phyloP scores from a whole-genome alignment of 2,797 vertebrate genomes.

The Sebastiscus tertius region DNA sequence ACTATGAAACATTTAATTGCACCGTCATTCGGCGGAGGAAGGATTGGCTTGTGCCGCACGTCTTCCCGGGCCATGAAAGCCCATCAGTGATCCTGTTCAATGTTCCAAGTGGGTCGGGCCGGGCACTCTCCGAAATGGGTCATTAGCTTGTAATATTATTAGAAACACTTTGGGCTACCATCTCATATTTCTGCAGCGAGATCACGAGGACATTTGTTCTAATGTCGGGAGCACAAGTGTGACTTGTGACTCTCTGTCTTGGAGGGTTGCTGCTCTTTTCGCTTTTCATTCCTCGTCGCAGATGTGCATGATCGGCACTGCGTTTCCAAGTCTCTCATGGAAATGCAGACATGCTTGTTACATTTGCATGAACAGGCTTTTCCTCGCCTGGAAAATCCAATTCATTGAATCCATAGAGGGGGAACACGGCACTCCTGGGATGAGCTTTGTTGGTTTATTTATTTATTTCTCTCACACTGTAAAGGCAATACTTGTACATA shows the following conservation, averaged over 20 bases:
- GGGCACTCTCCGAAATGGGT: constrained; percentile 66
- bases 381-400: constrained; percentile 11
- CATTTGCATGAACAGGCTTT: constrained; percentile 35
- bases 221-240: constrained; percentile 52
- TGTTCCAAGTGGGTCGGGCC: constrained; percentile 58
- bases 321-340: constrained; percentile 30
- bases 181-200: constrained; percentile 66
- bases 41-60: constrained; percentile 43
- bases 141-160: constrained; percentile 79
- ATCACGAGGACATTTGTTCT: constrained; percentile 61
- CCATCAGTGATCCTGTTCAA: constrained; percentile 63
- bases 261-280: constrained; percentile 24
- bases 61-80: constrained; percentile 58
- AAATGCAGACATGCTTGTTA: constrained; percentile 22
- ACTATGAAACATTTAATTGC: constrained; percentile 76
- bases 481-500: not conserved
- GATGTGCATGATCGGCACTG: constrained; percentile 9
- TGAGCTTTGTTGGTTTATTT: not conserved
- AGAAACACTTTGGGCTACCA: constrained; percentile 72
- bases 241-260: constrained; percentile 66
- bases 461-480: not conserved
- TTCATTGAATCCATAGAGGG: constrained; percentile 30
- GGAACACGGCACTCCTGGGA: constrained; percentile 5
- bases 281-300: not conserved
- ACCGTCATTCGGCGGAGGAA: constrained; percentile 62